Percentiles rank a stretch among this genome's conserved stretches.
These are phyloP conservation scores for Ataeniobius toweri DNA, from an alignment of 2,797 vertebrate genomes.

Conservation along the genomic window DNA sequence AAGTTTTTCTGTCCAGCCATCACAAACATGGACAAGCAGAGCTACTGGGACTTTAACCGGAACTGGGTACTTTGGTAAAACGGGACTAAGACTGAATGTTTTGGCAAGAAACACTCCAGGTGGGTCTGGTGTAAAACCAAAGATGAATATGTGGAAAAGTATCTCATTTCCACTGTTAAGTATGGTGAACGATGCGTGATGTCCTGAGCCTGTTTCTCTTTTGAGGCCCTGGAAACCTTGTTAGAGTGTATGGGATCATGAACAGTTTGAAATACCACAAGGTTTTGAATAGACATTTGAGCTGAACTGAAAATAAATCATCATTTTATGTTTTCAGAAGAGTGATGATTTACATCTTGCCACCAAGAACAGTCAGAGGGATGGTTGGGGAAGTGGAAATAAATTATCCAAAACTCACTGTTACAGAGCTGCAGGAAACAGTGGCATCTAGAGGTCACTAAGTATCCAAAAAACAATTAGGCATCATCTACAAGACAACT, in stretches of 20 bases:
- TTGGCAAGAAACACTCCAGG: background rate
- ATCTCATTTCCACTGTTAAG: background rate
- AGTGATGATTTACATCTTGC: background rate
- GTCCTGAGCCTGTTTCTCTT: background rate
- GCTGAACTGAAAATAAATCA: background rate
- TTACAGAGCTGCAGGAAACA: too few relatives aligned
- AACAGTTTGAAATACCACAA: background rate
- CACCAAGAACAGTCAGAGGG: too few relatives aligned
- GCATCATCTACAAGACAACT: too few relatives aligned
- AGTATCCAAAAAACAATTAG: too few relatives aligned
- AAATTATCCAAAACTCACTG: too few relatives aligned
- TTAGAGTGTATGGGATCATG: background rate
- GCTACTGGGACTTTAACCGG: background rate
- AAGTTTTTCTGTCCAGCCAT: background rate
- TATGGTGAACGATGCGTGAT: background rate
- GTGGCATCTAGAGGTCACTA: too few relatives aligned
- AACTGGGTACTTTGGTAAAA: background rate
- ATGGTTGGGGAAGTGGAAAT: too few relatives aligned
- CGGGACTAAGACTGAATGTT: too few relatives aligned
- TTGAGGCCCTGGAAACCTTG: background rate
- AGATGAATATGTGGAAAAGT: background rate
- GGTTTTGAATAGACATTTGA: background rate
- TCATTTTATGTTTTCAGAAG: background rate
- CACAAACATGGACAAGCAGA: background rate
- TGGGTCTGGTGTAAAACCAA: background rate